Evolutionary conservation across 2,797 vertebrate species (phyloP).

Genomic region (Hoplostethus mediterraneus): DNA sequence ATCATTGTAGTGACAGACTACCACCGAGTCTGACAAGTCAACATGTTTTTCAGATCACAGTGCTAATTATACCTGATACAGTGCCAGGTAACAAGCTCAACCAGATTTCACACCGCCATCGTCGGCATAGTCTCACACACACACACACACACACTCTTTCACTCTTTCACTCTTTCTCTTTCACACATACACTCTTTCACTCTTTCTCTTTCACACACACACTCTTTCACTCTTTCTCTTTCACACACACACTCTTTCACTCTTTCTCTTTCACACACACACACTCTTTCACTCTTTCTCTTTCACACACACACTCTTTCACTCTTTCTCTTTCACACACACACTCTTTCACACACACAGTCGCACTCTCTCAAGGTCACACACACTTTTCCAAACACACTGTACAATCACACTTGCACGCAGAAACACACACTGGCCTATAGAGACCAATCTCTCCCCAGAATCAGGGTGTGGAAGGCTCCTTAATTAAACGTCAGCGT

Average conservation of each 20-base stretch:
- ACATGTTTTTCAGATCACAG: conserved; percentile 21
- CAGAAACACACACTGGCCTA: neutral
- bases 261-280: neutral
- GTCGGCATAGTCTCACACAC: neutral
- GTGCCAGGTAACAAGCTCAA: conserved; percentile 52
- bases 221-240: no score
- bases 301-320: no score
- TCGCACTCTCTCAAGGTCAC: neutral
- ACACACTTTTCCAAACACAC: neutral
- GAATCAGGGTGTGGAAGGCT: conserved; percentile 25
- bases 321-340: no score
- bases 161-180: no score
- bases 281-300: neutral
- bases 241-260: neutral
- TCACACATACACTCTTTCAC: neutral
- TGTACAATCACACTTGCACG: neutral
- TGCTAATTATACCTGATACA: conserved; percentile 26
- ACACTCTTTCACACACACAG: neutral
- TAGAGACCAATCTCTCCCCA: neutral
- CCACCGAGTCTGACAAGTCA: conserved; percentile 6
- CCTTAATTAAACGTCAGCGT: conserved; percentile 8
- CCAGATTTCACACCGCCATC: conserved; percentile 44
- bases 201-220: no score
- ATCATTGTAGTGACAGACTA: neutral
- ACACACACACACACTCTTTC: neutral